These are phyloP conservation scores for Coregonus suidteri DNA, from an alignment of 2,797 vertebrate species.

Conservation along the genomic window DNA sequence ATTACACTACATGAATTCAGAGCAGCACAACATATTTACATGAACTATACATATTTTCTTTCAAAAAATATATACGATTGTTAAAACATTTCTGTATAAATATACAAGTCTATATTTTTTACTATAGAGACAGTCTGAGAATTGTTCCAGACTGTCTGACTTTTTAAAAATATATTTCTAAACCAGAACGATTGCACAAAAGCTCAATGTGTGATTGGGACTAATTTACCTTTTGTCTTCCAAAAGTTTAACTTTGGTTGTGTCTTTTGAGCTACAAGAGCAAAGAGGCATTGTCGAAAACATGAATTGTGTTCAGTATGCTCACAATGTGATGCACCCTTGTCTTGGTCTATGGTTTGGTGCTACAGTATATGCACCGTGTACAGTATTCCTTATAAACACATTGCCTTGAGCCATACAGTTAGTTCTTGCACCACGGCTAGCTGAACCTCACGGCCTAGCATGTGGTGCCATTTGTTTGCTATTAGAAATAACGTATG, in stretches of 20 bases:
- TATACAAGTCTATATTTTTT: slow-evolving; percentile 61
- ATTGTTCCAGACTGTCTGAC: slow-evolving; percentile 47
- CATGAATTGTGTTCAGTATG: slow-evolving; percentile 28
- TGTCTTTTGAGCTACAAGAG: slow-evolving; percentile 24
- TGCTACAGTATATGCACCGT: slow-evolving; percentile 38
- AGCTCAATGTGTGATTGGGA: slow-evolving; percentile 29
- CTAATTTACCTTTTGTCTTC: slow-evolving; percentile 37
- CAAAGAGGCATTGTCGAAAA: slow-evolving; percentile 31
- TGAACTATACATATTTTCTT: slow-evolving; percentile 59
- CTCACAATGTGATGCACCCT: slow-evolving; percentile 24
- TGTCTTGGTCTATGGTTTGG: slow-evolving; percentile 36
- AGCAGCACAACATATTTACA: slow-evolving; percentile 59
- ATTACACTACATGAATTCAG: slow-evolving; percentile 60
- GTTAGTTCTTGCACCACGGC: slow-evolving; percentile 22
- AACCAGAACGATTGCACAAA: slow-evolving; percentile 38
- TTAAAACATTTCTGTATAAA: slow-evolving; percentile 55
- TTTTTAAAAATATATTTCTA: slow-evolving; percentile 42
- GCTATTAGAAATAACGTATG: slow-evolving; percentile 48
- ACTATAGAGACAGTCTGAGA: slow-evolving; percentile 52
- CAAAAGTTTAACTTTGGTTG: slow-evolving; percentile 17
- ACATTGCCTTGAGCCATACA: slow-evolving; percentile 17
- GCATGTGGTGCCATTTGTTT: slow-evolving; percentile 43
- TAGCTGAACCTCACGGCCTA: slow-evolving; percentile 24
- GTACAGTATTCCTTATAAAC: slow-evolving; percentile 40
- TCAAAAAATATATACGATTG: slow-evolving; percentile 51